A percentile compares a stretch with the other conserved stretches of the same genome.
Evolutionary conservation across 2,113 vertebrate species (phyloP).

Genomic region (Cyprinus carpio): DNA sequence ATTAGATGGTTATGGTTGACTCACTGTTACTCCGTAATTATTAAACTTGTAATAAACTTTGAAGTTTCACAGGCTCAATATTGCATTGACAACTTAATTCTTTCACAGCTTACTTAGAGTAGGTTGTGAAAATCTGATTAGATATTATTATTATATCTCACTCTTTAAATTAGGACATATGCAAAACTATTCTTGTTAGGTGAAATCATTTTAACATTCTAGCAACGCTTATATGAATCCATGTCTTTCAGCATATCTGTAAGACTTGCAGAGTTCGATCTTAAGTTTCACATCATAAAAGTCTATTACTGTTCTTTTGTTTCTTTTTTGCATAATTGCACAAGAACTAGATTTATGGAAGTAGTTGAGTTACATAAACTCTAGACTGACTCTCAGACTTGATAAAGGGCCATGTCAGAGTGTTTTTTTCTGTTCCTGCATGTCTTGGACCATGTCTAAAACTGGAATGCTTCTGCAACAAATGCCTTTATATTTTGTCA

Average conservation of each 20-base stretch:
- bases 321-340: constrained; percentile 48
- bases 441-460: not conserved
- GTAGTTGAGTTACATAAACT: constrained; percentile 12
- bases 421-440: not conserved
- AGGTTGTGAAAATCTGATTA: not conserved
- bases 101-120: constrained; percentile 1
- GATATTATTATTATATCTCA: not conserved
- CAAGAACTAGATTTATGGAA: constrained; percentile 38
- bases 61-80: constrained; percentile 1
- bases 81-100: constrained; percentile 25
- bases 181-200: constrained; percentile 11
- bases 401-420: constrained; percentile 28
- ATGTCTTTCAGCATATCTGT: constrained; percentile 16
- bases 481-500: not conserved
- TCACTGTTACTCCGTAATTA: constrained; percentile 24
- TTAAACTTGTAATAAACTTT: constrained; percentile 32
- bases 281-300: constrained; percentile 4
- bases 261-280: constrained; percentile 10
- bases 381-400: not conserved
- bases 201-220: constrained; percentile 11
- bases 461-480: not conserved
- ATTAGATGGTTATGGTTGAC: constrained; percentile 13
- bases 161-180: constrained; percentile 15
- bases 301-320: not conserved
- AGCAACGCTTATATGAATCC: not conserved